Percentiles rank a stretch among this genome's conserved stretches.
These are phyloP conservation scores for Nycticryphes semicollaris DNA, from an alignment of 2,113 vertebrate species.

Conservation along the genomic window DNA sequence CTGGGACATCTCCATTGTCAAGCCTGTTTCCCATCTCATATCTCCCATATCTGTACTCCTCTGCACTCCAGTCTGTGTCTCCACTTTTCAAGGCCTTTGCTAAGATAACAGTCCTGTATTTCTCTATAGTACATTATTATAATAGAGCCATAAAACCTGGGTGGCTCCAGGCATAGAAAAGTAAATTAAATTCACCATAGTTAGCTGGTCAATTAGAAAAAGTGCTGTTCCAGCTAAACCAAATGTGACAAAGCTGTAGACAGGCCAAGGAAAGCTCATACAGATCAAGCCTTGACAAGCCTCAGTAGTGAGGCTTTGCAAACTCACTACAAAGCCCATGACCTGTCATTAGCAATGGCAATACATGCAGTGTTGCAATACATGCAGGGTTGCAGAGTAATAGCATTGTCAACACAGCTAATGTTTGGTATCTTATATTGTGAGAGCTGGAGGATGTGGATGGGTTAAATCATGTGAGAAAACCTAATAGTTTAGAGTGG, in stretches of 20 bases:
- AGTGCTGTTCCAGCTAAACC: background rate
- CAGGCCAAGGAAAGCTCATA: background rate
- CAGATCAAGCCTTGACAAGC: background rate
- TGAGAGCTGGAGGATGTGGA: background rate
- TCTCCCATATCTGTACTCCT: background rate
- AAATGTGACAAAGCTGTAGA: background rate
- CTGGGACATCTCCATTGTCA: background rate
- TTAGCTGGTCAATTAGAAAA: background rate
- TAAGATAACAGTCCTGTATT: background rate
- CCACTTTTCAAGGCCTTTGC: background rate
- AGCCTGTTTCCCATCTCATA: background rate
- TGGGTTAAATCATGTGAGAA: background rate
- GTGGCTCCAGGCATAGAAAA: background rate
- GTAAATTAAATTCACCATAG: background rate
- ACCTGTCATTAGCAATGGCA: background rate
- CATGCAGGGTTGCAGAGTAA: background rate
- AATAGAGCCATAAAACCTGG: background rate
- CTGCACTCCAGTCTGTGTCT: background rate
- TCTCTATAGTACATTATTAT: background rate
- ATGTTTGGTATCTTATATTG: background rate
- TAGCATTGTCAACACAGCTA: background rate
- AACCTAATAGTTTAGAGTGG: background rate
- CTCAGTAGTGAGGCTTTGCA: background rate
- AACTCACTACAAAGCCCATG: fast-evolving
- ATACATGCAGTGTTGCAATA: background rate